A percentile compares a stretch with the other conserved stretches of the same genome.
Conservation (phyloP, 2,113 vertebrate species). For the Fulica atra region DNA sequence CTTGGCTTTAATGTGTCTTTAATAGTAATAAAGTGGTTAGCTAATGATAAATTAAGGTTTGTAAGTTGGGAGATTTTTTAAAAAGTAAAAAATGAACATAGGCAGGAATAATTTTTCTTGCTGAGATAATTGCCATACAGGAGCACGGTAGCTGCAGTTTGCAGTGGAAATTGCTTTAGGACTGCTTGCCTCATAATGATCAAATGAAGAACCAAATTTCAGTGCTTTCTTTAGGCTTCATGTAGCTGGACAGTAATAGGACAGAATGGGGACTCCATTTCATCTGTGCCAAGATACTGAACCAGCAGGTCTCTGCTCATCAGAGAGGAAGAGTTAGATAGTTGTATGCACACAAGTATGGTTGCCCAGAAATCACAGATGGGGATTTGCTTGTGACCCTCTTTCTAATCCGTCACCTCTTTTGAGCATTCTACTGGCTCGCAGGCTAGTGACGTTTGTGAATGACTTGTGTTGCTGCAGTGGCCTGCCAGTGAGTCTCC, state of each 20-base stretch:
- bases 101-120: not conserved
- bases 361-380: not conserved
- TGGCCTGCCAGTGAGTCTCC: not conserved
- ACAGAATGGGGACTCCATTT: not conserved
- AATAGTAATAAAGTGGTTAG: conserved; percentile 14
- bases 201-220: not conserved
- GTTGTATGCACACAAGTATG: not conserved
- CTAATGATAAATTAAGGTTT: conserved; percentile 28
- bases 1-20: conserved; percentile 33
- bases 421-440: not conserved
- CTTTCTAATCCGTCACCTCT: not conserved
- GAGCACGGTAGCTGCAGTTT: not conserved
- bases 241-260: not conserved
- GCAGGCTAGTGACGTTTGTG: not conserved
- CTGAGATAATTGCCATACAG: not conserved
- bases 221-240: not conserved
- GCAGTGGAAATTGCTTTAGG: not conserved
- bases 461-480: not conserved
- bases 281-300: not conserved
- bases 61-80: not conserved
- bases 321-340: not conserved
- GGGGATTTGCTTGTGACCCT: not conserved
- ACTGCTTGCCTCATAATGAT: not conserved
- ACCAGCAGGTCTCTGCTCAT: not conserved
- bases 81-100: conserved; percentile 1